Percentiles rank a stretch among this genome's conserved stretches.
These are phyloP conservation scores for Drosophila arawakana DNA, from an alignment of 1,140 invertebrate species.

Conservation along the genomic window DNA sequence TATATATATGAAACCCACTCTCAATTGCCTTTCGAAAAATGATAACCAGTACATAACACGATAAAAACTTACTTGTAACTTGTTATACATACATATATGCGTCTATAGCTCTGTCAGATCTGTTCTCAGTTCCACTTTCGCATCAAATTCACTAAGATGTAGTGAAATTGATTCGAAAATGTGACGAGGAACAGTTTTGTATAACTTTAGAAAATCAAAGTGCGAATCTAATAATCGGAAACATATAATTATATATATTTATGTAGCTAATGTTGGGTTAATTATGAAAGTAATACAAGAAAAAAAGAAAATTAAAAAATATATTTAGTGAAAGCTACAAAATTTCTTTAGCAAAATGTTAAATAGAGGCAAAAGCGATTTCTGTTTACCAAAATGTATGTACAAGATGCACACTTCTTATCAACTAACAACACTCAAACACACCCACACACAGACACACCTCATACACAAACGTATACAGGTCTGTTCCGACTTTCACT, in stretches of 20 bases:
- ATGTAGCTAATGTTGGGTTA: constrained; percentile 77
- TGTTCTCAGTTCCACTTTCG: constrained; percentile 1
- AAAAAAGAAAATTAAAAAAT: constrained; percentile 11
- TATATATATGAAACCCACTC: constrained; percentile 58
- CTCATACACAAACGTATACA: constrained; percentile 44
- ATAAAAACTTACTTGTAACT: constrained; percentile 60
- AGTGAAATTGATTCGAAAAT: neutral
- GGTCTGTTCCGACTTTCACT: constrained; percentile 1
- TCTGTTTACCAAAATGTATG: constrained; percentile 30
- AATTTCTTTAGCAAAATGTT: constrained; percentile 56
- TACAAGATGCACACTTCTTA: constrained; percentile 36
- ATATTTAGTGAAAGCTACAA: constrained; percentile 35
- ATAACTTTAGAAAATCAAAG: constrained; percentile 16
- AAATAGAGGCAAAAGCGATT: constrained; percentile 27
- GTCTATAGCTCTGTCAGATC: constrained; percentile 51
- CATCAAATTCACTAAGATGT: neutral
- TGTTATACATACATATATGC: constrained; percentile 65
- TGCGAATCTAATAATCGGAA: constrained; percentile 35
- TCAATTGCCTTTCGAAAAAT: constrained; percentile 75
- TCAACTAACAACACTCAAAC: constrained; percentile 16
- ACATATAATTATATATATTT: constrained; percentile 56
- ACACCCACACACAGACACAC: constrained; percentile 12
- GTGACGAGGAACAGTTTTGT: neutral
- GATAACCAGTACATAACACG: constrained; percentile 47
- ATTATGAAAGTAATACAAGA: constrained; percentile 38